Evolutionary conservation across 1,140 invertebrate genomes (phyloP), one percentile per base, ranked within the genome.

Genomic region (Drosophila nikananu): DNA sequence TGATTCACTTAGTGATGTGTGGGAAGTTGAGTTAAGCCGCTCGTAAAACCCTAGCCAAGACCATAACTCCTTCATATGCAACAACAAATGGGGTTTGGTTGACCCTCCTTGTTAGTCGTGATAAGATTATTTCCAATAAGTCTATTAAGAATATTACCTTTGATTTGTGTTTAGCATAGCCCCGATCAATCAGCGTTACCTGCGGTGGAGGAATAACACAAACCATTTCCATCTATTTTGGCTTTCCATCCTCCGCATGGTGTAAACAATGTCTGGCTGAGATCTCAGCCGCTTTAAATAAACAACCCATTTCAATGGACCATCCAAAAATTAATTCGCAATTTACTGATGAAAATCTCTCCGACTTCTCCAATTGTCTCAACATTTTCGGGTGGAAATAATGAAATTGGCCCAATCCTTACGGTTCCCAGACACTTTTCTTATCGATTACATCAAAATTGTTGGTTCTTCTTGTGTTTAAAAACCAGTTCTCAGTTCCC

Each of bases 361-460:
- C 21, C 5, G 60, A 76, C 15, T 76, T 76, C 27, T 75, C 23
- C 17, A 72, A 60, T 74, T 44, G 57, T 74, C 70, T 76, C 80
- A 77, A 59, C 68, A 71, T 71, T 84, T 86, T 57, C n/a, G 58
- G 19, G 37, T 10, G 5, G 57, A 52, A 57, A 55, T 41, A 32
- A 52, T 54, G 35, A 39, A 57, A 57, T 57, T 57, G 37, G 54
- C 54, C 21, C 35, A 19, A 44, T 23, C 32, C 25, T 12, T 23
- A 10, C 17, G n/a, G 35, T 77, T 70, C 75, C 66, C 76, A 79
- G 76, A 37, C 76, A 71, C 65, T 63, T 68, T 79, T 79, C 76
- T 79, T 79, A 79, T 79, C 77, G 76, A 79, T 79, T 79, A 78
- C 75, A 79, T 79, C 77, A 79, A 79, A 63, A 72, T 46, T 30